Evolutionary conservation across 2,113 vertebrate genomes (phyloP).

Genomic region (Dasyprocta punctata): DNA sequence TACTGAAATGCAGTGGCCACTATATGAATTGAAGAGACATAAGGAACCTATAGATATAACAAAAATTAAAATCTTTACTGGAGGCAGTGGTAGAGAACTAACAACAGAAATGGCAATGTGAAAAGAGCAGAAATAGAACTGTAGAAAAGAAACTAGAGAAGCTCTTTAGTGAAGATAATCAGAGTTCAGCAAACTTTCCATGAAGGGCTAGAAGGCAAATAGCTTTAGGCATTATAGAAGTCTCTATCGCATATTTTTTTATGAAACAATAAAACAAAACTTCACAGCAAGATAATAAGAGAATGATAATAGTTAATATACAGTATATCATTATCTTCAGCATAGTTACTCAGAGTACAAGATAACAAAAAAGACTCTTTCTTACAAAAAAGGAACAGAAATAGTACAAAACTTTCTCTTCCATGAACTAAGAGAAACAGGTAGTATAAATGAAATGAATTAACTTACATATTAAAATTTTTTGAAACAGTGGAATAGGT

Average conservation of each 20-base stretch:
- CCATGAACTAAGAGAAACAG: neutral
- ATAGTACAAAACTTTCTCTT: neutral
- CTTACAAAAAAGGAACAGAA: neutral
- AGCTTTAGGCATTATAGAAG: neutral
- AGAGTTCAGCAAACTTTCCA: neutral
- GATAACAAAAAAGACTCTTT: neutral
- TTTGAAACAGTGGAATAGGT: neutral
- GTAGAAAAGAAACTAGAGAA: neutral
- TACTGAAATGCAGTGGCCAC: neutral
- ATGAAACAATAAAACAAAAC: neutral
- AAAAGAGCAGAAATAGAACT: neutral
- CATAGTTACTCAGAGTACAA: neutral
- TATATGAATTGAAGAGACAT: no score
- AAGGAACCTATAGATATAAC: neutral
- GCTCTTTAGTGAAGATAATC: neutral
- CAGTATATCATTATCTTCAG: neutral
- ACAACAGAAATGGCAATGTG: fast-evolving
- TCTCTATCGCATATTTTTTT: neutral
- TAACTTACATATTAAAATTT: neutral
- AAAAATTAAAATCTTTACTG: neutral
- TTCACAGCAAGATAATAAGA: neutral
- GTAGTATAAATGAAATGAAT: neutral
- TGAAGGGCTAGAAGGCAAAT: neutral
- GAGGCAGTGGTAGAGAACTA: neutral
- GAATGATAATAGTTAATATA: neutral